Base-by-base conservation (phyloP, 2,797 vertebrate genomes). In the Macropodus opercularis region DNA sequence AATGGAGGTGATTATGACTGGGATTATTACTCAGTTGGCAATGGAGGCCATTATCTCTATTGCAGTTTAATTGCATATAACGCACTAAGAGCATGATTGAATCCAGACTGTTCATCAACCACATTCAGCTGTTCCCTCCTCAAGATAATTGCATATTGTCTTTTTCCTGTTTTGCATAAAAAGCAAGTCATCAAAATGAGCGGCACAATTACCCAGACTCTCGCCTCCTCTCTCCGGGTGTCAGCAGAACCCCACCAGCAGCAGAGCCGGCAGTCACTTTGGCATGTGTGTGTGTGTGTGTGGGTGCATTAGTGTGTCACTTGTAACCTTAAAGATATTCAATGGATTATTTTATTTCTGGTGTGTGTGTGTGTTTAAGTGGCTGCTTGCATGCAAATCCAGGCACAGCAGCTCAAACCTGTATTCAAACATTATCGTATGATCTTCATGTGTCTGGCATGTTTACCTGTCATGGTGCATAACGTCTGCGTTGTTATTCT, bases 41-140 rank as follows among this genome's bases (percentile, higher is more conserved):
- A 86, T 89, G 89, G 83, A 91, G 79, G 83, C 89, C 87, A 91
- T 93, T 92, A 92, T 92, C 91, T 92, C 84, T 90, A 93, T 93
- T 91, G 88, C 91, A 77, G 87, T 92, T 92, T 93, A 93, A 93
- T 93, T 92, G 92, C 90, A 90, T 92, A 90, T 91, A 92, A 91
- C 90, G 71, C 87, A 83, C 87, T 91, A 91, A 90, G 89, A 91
- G 89, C 88, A 85, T 92, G 90, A 93, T 92, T 92, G 90, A 92
- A 91, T 93, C 90, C 89, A 87, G 88, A 89, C 87, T 89, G 89
- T 91, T 92, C 91, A 90, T 92, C 91, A 92, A 84, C 87, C 84
- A 77, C 89, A 90, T 91, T 92, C 90, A 87, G 85, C 89, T 91
- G 86, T 87, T 90, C 87, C 81, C 88, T 91, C 84, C 91, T 90